Percentiles rank a stretch among this genome's conserved stretches.
These are phyloP conservation scores for Manacus vitellinus DNA, from an alignment of 2,113 vertebrate species.

Conservation along the genomic window DNA sequence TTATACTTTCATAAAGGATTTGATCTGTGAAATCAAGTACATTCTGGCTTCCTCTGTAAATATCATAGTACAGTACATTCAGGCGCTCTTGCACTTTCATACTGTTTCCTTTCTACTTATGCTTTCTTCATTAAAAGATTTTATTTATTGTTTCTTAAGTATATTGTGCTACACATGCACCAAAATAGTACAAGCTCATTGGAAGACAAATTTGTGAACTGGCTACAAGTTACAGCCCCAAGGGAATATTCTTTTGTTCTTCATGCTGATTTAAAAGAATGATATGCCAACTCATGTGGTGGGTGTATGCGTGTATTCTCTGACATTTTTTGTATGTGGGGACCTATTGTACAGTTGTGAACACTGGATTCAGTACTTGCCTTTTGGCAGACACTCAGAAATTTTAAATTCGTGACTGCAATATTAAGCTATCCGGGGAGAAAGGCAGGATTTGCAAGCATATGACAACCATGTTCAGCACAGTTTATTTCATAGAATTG, in stretches of 20 bases:
- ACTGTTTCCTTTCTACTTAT: background rate
- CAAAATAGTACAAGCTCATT: background rate
- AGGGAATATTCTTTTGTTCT: background rate
- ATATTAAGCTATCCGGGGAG: constrained; percentile 60
- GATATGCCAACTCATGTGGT: constrained; percentile 61
- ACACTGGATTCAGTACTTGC: constrained; percentile 76
- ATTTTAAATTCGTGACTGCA: constrained; percentile 59
- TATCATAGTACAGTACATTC: background rate
- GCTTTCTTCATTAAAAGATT: background rate
- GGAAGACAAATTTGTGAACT: background rate
- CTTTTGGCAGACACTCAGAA: constrained; percentile 68
- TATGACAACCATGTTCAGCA: background rate
- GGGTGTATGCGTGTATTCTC: constrained; percentile 73
- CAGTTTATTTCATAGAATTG: constrained; percentile 57
- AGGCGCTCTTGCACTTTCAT: background rate
- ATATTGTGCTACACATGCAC: background rate
- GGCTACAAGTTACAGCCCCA: background rate
- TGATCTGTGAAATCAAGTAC: background rate
- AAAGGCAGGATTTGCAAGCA: background rate
- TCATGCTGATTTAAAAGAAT: constrained; percentile 12
- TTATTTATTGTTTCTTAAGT: background rate
- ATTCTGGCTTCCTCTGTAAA: background rate
- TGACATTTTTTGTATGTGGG: constrained; percentile 76
- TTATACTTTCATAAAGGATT: background rate
- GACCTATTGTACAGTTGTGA: constrained; percentile 74